Evolutionary conservation across 2,113 vertebrate genomes (phyloP).

Genomic region (Silurus meridionalis): DNA sequence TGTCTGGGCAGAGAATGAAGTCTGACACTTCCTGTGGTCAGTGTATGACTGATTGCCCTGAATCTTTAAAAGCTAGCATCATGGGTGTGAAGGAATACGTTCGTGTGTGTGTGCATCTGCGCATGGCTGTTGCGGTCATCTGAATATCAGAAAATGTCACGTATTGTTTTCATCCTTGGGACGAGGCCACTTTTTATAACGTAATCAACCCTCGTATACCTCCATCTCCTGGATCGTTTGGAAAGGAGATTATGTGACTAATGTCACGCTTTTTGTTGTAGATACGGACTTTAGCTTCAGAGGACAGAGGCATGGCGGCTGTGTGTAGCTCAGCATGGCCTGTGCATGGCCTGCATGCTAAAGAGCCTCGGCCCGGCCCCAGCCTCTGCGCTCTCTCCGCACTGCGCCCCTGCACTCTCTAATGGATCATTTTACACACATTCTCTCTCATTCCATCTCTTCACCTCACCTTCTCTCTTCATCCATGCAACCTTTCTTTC

Average conservation of each 20-base stretch:
- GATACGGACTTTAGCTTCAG: background rate
- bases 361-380: slow-evolving; percentile 58
- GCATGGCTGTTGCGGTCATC: background rate
- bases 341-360: slow-evolving; percentile 66
- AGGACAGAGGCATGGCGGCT: background rate
- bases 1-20: slow-evolving; percentile 34
- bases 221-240: background rate
- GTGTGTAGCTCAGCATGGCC: slow-evolving; percentile 40
- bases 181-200: slow-evolving; percentile 9
- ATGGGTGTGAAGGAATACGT: slow-evolving; percentile 9
- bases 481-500: background rate
- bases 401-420: slow-evolving; percentile 54
- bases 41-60: slow-evolving; percentile 39
- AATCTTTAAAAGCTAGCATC: slow-evolving; percentile 32
- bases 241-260: background rate
- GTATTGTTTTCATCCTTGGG: slow-evolving; percentile 18
- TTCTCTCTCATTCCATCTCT: slow-evolving; percentile 26
- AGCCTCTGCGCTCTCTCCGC: slow-evolving; percentile 62
- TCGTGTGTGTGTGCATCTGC: background rate
- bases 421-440: slow-evolving; percentile 53
- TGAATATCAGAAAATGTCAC: slow-evolving; percentile 36
- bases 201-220: background rate
- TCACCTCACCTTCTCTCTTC: slow-evolving; percentile 11
- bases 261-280: background rate
- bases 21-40: slow-evolving; percentile 43